These are phyloP conservation scores for Chaetophractus vellerosus DNA, from an alignment of 2,797 vertebrate species.

Conservation along the genomic window DNA sequence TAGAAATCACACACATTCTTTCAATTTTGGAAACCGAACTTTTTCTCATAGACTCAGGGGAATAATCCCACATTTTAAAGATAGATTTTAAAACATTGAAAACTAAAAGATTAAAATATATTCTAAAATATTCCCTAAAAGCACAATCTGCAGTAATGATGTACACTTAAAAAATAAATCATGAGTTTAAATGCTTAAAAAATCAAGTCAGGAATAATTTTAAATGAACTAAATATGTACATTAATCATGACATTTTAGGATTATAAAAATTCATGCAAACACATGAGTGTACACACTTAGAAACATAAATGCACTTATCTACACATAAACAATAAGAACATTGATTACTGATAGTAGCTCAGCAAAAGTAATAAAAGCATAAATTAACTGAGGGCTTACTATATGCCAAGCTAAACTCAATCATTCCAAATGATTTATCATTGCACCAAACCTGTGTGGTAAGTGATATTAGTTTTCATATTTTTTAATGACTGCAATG, in stretches of 20 bases:
- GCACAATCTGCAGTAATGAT: constrained; percentile 18
- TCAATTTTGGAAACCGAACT: constrained; percentile 78
- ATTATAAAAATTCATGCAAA: background rate
- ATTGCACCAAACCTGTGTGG: background rate
- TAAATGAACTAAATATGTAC: background rate
- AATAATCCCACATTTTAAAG: constrained; percentile 70
- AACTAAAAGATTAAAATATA: constrained; percentile 57
- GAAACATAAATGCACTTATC: background rate
- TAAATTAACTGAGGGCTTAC: background rate
- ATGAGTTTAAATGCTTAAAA: constrained; percentile 27
- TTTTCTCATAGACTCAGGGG: constrained; percentile 72
- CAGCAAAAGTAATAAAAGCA: background rate
- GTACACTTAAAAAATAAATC: constrained; percentile 16
- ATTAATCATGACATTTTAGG: background rate
- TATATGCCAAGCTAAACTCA: background rate
- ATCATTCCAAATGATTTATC: constrained; percentile 19
- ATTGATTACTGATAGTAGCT: background rate
- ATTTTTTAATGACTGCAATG: background rate
- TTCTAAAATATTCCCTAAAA: constrained; percentile 66
- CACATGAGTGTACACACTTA: background rate
- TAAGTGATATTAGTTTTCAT: constrained; percentile 25
- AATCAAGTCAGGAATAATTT: background rate
- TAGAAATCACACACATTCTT: constrained; percentile 79
- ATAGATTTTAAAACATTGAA: constrained; percentile 69
- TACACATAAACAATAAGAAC: background rate